These are phyloP conservation scores for Rhodophaea formosa DNA, from an alignment of 2,888 invertebrate genomes.

Conservation along the genomic window DNA sequence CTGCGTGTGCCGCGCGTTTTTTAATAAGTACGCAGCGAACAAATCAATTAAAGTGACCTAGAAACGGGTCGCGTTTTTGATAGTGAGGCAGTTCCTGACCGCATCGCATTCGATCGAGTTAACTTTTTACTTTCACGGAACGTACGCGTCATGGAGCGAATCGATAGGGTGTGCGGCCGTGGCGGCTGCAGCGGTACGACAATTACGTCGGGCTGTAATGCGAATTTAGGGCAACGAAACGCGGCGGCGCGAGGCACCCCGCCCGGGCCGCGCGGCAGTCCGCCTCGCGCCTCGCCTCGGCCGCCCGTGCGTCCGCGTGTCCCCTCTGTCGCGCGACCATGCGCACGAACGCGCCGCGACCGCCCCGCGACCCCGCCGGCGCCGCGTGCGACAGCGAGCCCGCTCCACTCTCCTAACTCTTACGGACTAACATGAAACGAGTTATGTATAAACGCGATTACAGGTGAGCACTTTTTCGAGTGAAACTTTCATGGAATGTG, in stretches of 20 bases:
- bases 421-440: conserved; percentile 48
- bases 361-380: conserved; percentile 28
- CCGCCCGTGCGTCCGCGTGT: conserved; percentile 39
- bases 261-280: conserved; percentile 57
- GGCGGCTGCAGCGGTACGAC: conserved; percentile 69
- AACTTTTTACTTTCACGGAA: conserved; percentile 74
- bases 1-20: conserved; percentile 1
- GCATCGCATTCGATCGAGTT: conserved; percentile 73
- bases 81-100: conserved; percentile 57
- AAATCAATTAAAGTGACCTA: conserved; percentile 67
- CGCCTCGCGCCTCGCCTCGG: conserved; percentile 49
- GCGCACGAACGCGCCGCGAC: conserved; percentile 34
- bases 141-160: conserved; percentile 53
- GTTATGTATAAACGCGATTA: conserved; percentile 54
- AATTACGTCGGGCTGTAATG: conserved; percentile 62
- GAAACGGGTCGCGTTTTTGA: conserved; percentile 59
- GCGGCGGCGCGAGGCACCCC: conserved; percentile 49
- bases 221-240: conserved; percentile 73
- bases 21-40: conserved; percentile 22
- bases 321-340: conserved; percentile 25
- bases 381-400: conserved; percentile 31
- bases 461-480: conserved; percentile 54
- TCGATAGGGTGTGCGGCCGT: conserved; percentile 70
- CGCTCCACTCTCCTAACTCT: conserved; percentile 36
- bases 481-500: conserved; percentile 58